Base-by-base conservation (phyloP, 2,113 vertebrate genomes). In the Neogobius melanostomus region DNA sequence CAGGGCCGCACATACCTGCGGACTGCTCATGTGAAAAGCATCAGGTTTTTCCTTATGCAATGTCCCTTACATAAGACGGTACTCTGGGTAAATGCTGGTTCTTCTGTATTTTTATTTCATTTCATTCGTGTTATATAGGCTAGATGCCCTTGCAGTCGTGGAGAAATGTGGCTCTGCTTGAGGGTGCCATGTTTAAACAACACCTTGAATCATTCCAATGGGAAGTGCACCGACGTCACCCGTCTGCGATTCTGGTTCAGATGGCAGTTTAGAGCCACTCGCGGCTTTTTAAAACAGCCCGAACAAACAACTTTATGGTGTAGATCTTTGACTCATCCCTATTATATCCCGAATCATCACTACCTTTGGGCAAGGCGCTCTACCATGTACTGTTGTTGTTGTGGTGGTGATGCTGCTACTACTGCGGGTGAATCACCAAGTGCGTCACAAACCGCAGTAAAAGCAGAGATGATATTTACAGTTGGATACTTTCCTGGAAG, bases 1-100 rank as follows among this genome's bases (percentile, higher is more conserved):
- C 71, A 65, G 12, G 56, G 56, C 17, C 36, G 59, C 69, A 74
- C 74, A 80, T 81, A 91, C 87, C 87, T 81, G 79, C 82, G 72
- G 69, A 81, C 68, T 60, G 11, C 69, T 85, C 57, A 56, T 68
- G 73, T 64, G 69, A 42, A 85, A 66, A 80, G 80, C 66, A 69
- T n/a, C 2, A 70, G 82, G 75, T 77, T 80, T 76, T 73, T 62
- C 64, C 79, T 89, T 86, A 84, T 44, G 73, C 71, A 91, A 89
- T 68, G 6, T 6, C 68, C 44, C 68, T 87, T 88, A 84, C 63
- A 57, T 86, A 91, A 90, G 78, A 62, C 53, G 44, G 54, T 73
- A 77, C 83, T 84, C 70, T 74, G 72, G 47, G 45, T 47, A 42
- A 57, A 14, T 6, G 46, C 46, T 63, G 46, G 50, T 44, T 8